These are phyloP conservation scores for Anseranas semipalmata DNA, from an alignment of 2,113 vertebrate species.

Conservation along the genomic window DNA sequence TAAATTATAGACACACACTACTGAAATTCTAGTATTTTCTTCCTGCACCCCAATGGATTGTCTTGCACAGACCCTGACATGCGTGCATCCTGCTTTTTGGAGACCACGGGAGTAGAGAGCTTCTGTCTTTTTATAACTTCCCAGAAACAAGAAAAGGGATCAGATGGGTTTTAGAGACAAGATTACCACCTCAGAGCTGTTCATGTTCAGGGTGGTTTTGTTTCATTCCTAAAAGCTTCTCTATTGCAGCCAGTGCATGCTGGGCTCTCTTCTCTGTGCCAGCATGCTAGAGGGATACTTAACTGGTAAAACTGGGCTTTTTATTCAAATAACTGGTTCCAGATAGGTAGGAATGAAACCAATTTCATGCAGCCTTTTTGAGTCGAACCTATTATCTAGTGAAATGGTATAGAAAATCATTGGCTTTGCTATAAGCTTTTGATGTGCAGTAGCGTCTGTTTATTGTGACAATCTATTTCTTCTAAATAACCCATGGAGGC, in stretches of 20 bases:
- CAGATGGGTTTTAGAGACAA: not conserved
- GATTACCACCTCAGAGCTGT: not conserved
- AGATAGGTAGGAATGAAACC: not conserved
- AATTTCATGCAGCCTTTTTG: conserved; percentile 23
- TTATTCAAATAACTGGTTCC: not conserved
- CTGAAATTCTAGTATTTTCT: not conserved
- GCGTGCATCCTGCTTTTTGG: too few species aligned
- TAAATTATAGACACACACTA: not conserved
- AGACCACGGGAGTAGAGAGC: not conserved
- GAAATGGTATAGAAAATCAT: conserved; percentile 44
- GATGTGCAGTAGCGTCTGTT: not conserved
- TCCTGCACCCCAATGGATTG: rapidly evolving
- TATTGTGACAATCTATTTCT: not conserved
- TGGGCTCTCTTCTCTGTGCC: not conserved
- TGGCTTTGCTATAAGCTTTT: not conserved
- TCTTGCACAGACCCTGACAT: rapidly evolving
- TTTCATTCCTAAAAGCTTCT: not conserved
- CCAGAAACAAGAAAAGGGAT: not conserved
- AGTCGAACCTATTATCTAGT: not conserved
- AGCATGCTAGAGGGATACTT: not conserved
- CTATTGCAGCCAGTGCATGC: not conserved
- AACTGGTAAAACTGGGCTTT: not conserved
- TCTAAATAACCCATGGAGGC: not conserved
- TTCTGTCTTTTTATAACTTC: not conserved
- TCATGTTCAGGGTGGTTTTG: not conserved